Base-by-base conservation (phyloP, 2,113 vertebrate genomes). In the Serilophus lunatus region DNA sequence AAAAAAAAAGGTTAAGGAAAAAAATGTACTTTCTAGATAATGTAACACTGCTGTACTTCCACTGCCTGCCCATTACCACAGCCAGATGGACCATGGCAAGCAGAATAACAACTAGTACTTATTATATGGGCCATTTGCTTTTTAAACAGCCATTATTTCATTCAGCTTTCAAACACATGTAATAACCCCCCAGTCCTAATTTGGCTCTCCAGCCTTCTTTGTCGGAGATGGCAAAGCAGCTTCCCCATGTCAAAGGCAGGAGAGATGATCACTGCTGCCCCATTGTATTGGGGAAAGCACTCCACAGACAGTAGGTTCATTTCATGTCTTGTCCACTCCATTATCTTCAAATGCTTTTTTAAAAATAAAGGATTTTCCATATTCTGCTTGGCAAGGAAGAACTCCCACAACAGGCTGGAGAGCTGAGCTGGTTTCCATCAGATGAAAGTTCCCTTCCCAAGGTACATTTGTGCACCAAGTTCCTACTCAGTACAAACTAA, bases 91-190 rank as follows among this genome's bases (percentile, higher is more conserved):
- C 25, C 15, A 3, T 1, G 38, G 57, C 50, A 2, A 77, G 61
- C 50, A 42, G 50, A 31, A 24, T 4, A 79, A 74, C 44, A 38
- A 22, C 70, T 6, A 18, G 31, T 12, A 29, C 42, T 82, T 35
- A 44, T 81, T 38, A 72, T 10, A 65, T 38, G 91, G 86, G 70
- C 65, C 61, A 63, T 66, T 79, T 66, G 79, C 92, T 90, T 54
- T 66, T 66, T 13, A 79, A 53, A 75, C 57, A 79, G 82, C 86
- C 53, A n/a, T 33, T 35, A 42, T 75, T 84, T 31, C 69, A 64
- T 44, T 14, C 72, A 2, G 50, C 5, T 0, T 17, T 64, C 90
- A 36, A 74, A 31, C 25, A 40, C 68, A 2, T 19, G 68, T 25
- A 90, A 59, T 42, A 56, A 49, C 42, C 54, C n/a, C 66, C 0